Percentiles rank a stretch among this genome's conserved stretches.
Evolutionary conservation across 2,113 vertebrate species (phyloP).

Genomic region (Mungos mungo): DNA sequence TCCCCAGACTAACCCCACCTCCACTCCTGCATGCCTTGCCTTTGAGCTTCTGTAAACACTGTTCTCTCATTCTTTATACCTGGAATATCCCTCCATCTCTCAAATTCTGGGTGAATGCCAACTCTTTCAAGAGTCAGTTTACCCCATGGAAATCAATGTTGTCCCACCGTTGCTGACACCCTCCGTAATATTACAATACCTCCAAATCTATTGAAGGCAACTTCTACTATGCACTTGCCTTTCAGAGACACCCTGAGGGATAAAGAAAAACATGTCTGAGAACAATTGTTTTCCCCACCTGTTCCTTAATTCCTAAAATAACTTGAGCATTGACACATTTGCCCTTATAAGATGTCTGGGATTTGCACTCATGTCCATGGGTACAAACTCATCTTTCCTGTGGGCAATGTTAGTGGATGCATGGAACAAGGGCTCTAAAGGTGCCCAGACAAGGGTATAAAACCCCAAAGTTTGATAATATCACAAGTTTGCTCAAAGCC

Average conservation of each 20-base stretch:
- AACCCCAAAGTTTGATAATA: not conserved
- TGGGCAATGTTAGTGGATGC: not conserved
- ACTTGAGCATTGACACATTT: not conserved
- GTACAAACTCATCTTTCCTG: not conserved
- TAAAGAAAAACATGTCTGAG: not conserved
- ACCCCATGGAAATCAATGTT: not conserved
- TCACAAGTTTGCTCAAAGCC: not conserved
- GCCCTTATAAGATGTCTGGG: not conserved
- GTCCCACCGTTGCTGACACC: accelerated
- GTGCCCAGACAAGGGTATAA: not conserved
- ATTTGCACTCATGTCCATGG: not conserved
- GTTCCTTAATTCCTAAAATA: not conserved
- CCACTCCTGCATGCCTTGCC: not conserved
- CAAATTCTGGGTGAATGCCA: not conserved
- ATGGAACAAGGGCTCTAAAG: not conserved
- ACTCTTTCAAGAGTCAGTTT: not conserved
- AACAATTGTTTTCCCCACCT: not conserved
- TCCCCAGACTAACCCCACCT: not conserved
- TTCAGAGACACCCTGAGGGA: not conserved
- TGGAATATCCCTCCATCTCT: not conserved
- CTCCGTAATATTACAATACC: not conserved
- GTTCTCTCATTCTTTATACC: not conserved
- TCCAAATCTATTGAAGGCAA: not conserved
- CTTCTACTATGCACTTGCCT: not conserved
- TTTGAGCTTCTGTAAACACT: not conserved